Base-by-base conservation (phyloP, 2,113 vertebrate genomes). In the Speoplatyrhinus poulsoni region DNA sequence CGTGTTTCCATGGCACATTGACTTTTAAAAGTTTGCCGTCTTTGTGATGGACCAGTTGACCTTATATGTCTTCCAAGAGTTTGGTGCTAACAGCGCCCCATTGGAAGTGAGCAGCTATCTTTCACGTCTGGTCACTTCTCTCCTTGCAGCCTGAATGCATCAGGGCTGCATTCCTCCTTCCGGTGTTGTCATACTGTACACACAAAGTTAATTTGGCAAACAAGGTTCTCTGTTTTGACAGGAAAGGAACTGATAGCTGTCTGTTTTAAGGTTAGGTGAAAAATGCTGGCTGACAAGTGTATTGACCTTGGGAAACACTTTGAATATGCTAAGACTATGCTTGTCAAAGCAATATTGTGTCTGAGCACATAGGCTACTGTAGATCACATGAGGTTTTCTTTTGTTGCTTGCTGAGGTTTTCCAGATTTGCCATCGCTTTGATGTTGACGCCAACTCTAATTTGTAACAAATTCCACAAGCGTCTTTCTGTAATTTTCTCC, bases 221-320 rank as follows among this genome's bases (percentile, higher is more conserved):
- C 12, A n/a, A 53, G 58, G 52, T n/a, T n/a, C n/a, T 5, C 52
- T n/a, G 15, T 50, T 54, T n/a, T 54, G 52, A 54, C 52, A 54
- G 52, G 52, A 7, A 54, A 47, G 41, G 54, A 62, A 67, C 12
- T 66, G 76, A 69, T 69, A 47, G 17, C 59, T 57, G 57, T 62
- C 46, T 12, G 49, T 52, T 52, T 11, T 12, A 7, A 3, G 1
- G 67, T 75, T 53, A 57, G 71, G 56, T 62, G 57, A 57, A 77
- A 54, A 53, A 47, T 19, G 8, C 6, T 41, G 36, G 56, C 53
- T 11, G 69, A 59, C 62, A 53, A 72, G 60, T 47, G 55, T 62
- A 62, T 32, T 65, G 68, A 76, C 87, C 72, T 82, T 70, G 68
- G 68, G 53, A 70, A 76, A 64, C 60, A 9, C 65, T 82, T 7